These are phyloP conservation scores for Serripes groenlandicus DNA, from an alignment of 2,888 invertebrate genomes.

Conservation along the genomic window DNA sequence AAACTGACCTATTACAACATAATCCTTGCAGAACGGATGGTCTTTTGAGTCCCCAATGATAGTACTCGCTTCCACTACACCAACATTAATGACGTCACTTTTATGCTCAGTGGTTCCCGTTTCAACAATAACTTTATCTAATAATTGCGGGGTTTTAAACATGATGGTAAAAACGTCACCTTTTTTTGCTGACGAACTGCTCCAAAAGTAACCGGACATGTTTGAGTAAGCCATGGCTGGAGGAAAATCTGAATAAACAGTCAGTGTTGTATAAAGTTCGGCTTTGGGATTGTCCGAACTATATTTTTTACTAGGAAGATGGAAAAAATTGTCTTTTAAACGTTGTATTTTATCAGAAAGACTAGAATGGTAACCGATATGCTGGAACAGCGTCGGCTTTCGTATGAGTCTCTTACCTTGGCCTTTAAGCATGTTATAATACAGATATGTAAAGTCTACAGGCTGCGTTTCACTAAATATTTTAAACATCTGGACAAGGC, in stretches of 20 bases:
- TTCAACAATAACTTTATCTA: constrained; percentile 79
- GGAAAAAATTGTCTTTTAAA: constrained; percentile 74
- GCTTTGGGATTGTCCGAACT: constrained; percentile 85
- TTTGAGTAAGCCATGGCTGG: constrained; percentile 83
- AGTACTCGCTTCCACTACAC: constrained; percentile 77
- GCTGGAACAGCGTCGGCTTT: constrained; percentile 78
- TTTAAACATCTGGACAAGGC: constrained; percentile 82
- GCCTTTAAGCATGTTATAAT: constrained; percentile 72
- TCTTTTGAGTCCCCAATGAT: constrained; percentile 46
- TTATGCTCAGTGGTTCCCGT: constrained; percentile 81
- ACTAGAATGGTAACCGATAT: constrained; percentile 75
- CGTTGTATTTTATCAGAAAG: constrained; percentile 75
- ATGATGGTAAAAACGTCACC: constrained; percentile 83
- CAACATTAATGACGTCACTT: constrained; percentile 78
- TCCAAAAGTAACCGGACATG: constrained; percentile 86
- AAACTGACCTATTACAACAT: constrained; percentile 71
- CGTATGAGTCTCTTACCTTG: constrained; percentile 66
- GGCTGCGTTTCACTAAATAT: constrained; percentile 78
- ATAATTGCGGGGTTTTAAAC: constrained; percentile 77
- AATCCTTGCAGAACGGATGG: constrained; percentile 65
- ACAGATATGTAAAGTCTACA: constrained; percentile 73
- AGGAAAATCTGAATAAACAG: constrained; percentile 81
- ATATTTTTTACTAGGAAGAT: constrained; percentile 68
- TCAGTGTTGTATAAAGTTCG: constrained; percentile 83
- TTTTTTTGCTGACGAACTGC: constrained; percentile 74